Evolutionary conservation across 2,113 vertebrate species (phyloP), one percentile per base, ranked within the genome.

Genomic region (Scophthalmus maximus): DNA sequence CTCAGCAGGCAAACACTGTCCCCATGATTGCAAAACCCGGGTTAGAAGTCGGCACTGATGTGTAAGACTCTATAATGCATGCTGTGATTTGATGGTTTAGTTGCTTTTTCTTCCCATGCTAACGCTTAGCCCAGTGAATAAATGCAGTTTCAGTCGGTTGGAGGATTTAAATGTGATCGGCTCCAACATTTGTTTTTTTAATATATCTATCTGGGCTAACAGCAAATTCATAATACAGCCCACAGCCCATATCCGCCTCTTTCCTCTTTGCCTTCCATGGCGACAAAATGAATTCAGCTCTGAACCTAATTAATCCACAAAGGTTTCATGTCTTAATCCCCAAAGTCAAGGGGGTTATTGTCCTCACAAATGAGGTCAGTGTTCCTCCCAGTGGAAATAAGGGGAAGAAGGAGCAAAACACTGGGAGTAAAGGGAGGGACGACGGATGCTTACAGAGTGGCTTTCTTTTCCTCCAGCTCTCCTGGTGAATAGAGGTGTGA

Each of bases 261-360:
- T 82, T 78, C 65, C 68, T 81, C 72, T 78, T 59, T 76, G 84
- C 88, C 90, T 93, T 94, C 85, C 89, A 78, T 79, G 80, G 89
- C 72, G 84, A 85, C 88, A 88, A 93, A 93, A 94, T 92, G 92
- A 94, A 94, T 94, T 93, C 92, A 87, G 93, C 91, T 91, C 91
- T 77, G 91, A 92, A 93, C 92, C 93, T 94, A 94, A 94, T 94
- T 94, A 94, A 94, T 94, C 93, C 92, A 93, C 91, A 93, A 94
- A 94, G 94, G 94, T 94, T 94, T 94, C 93, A 93, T 94, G 93
- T 93, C 92, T 94, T 94, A 94, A 94, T 94, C 93, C 93, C 93
- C 92, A 93, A 94, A 94, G 94, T 94, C 93, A 93, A 93, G 93
- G 93, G 89, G 94, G 93, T 94, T 94, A 94, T 93, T 94, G 94